Base-by-base conservation (phyloP, 2,797 vertebrate genomes). In the Monodelphis domestica region DNA sequence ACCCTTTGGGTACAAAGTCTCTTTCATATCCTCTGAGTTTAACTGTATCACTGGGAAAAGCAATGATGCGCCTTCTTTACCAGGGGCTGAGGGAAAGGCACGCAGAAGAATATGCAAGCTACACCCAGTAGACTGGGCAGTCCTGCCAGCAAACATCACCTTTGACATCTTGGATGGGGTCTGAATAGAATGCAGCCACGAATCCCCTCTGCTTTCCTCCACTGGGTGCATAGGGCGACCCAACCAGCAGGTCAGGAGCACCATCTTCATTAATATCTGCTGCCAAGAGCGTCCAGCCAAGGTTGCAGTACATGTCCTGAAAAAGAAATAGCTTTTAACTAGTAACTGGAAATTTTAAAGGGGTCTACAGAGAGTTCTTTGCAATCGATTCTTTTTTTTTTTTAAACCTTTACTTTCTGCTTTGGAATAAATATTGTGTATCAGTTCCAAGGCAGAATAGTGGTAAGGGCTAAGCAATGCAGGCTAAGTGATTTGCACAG, bases 251-350 rank as follows among this genome's bases (percentile, higher is more conserved):
- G 93, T 99, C 98, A 0, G 93, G 96, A 15, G 94, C 96, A 52
- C 97, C 90, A 89, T 99, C 98, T 12, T 94, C 97, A 53, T 98
- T 97, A 94, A 98, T 0, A 54, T 99, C 98, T 87, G 98, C 94
- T 26, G 98, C 98, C 97, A 98, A 88, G n/a, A 99, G 98, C 2
- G 98, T 98, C 98, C 98, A 98, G 92, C 98, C 98, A 97, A 99
- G 96, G 96, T 99, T 99, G 96, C 98, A 99, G 97, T 98, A 98
- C 55, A 94, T 95, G 93, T 98, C 96, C 98, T 99, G 95, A 93
- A 95, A 91, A 95, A 95, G 92, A n/a, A 57, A 89, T 38, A 95
- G 70, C 24, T 6, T 15, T 14, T 54, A 10, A 78, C 59, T 95
- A 91, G 91, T 91, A 84, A 56, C 54, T 51, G 45, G 89, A 92